A percentile compares a stretch with the other conserved stretches of the same genome.
These are phyloP conservation scores for Neoscelio sp. DNA, from an alignment of 2,888 invertebrate genomes.

Conservation along the genomic window DNA sequence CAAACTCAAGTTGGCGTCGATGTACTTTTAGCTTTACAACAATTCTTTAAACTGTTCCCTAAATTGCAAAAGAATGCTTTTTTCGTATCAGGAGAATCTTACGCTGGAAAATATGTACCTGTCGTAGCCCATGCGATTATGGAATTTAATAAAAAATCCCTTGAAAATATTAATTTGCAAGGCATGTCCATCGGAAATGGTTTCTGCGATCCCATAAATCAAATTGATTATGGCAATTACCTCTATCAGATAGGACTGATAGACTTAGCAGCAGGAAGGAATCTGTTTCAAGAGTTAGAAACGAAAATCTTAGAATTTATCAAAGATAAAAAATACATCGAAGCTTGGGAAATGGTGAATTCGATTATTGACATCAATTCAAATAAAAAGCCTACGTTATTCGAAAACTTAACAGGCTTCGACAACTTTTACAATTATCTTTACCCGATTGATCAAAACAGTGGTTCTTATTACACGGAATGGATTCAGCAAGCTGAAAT, in stretches of 20 bases:
- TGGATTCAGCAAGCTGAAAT: conserved; percentile 89
- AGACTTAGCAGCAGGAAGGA: conserved; percentile 86
- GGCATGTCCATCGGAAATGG: conserved; percentile 92
- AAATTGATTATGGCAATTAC: conserved; percentile 91
- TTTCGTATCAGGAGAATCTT: conserved; percentile 95
- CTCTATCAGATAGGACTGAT: conserved; percentile 91
- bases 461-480: conserved; percentile 84
- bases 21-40: conserved; percentile 89
- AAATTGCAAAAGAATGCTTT: conserved; percentile 90
- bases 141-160: conserved; percentile 85
- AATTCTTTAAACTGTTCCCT: conserved; percentile 94
- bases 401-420: conserved; percentile 90
- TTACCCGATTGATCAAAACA: conserved; percentile 85
- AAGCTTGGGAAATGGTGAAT: conserved; percentile 90
- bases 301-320: conserved; percentile 86
- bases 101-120: conserved; percentile 93
- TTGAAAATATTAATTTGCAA: conserved; percentile 88
- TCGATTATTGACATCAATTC: conserved; percentile 88
- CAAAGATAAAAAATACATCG: conserved; percentile 85
- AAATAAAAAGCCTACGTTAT: conserved; percentile 85
- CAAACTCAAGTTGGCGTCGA: conserved; percentile 92
- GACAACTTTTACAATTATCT: conserved; percentile 91
- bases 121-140: conserved; percentile 90
- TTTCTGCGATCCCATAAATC: conserved; percentile 90
- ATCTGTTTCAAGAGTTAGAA: conserved; percentile 86